A percentile compares a stretch with the other conserved stretches of the same genome.
Conservation (phyloP, 2,797 vertebrate genomes). For the Sciurus carolinensis region DNA sequence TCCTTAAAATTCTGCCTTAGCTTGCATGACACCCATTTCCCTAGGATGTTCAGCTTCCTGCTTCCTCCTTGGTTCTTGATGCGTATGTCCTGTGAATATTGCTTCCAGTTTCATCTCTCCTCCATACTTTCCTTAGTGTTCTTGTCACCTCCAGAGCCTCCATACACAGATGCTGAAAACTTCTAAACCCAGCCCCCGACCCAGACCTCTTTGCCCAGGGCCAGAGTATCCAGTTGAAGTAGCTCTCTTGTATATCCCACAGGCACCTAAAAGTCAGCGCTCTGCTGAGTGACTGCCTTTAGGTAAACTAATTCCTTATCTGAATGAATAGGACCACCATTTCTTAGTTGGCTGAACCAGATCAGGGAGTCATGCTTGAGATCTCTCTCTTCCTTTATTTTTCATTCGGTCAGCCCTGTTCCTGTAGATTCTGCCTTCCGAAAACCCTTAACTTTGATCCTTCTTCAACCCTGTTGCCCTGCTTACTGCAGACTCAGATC, state of each 20-base stretch:
- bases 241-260: neutral
- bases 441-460: neutral
- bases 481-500: neutral
- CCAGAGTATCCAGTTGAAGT: neutral
- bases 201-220: neutral
- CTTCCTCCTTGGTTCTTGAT: neutral
- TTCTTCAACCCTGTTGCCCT: neutral
- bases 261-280: neutral
- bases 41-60: neutral
- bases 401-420: too few relatives aligned
- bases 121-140: neutral
- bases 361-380: neutral
- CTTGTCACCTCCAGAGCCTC: neutral
- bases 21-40: neutral
- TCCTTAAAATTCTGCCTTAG: neutral
- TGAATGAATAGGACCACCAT: neutral
- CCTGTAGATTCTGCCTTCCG: neutral
- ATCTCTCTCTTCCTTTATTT: neutral
- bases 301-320: neutral
- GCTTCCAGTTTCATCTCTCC: neutral
- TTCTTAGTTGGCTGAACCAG: neutral
- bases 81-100: neutral
- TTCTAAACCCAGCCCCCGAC: neutral
- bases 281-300: neutral
- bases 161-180: neutral